Conservation (phyloP, 2,888 invertebrate genomes). For the Prosapia bicincta region DNA sequence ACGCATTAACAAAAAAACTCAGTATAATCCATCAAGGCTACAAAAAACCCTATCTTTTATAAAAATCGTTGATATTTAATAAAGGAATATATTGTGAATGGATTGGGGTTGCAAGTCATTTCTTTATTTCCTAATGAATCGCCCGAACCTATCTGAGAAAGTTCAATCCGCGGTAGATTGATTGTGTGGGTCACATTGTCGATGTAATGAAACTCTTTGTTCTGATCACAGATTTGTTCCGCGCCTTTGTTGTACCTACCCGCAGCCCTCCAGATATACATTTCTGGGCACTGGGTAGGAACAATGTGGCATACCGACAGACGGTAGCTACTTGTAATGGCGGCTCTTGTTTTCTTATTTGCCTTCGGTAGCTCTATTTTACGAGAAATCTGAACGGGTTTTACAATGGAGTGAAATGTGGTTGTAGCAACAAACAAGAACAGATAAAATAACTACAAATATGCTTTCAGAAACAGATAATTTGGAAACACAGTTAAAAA, state of each 20-base stretch:
- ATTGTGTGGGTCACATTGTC: not conserved
- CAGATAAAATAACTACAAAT: no score
- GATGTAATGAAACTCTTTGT: slow-evolving; percentile 21
- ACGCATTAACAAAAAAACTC: no score
- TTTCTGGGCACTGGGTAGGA: not conserved
- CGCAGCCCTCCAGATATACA: not conserved
- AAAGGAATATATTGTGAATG: not conserved
- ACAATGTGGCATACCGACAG: not conserved
- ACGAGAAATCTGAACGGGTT: no score
- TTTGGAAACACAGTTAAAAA: no score
- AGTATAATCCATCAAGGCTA: no score
- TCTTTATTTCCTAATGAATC: not conserved
- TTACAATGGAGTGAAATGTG: no score
- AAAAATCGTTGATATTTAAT: not conserved
- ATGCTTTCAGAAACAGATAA: no score
- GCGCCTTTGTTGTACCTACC: slow-evolving; percentile 14
- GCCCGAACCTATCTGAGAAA: not conserved
- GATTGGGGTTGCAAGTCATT: not conserved
- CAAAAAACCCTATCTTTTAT: no score
- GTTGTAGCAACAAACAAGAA: no score
- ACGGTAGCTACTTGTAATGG: no score
- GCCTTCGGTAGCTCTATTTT: no score
- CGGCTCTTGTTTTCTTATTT: no score
- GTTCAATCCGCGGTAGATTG: not conserved
- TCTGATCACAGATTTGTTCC: slow-evolving; percentile 25